Conservation (phyloP, 1,140 invertebrate species). For the Papilio machaon region DNA sequence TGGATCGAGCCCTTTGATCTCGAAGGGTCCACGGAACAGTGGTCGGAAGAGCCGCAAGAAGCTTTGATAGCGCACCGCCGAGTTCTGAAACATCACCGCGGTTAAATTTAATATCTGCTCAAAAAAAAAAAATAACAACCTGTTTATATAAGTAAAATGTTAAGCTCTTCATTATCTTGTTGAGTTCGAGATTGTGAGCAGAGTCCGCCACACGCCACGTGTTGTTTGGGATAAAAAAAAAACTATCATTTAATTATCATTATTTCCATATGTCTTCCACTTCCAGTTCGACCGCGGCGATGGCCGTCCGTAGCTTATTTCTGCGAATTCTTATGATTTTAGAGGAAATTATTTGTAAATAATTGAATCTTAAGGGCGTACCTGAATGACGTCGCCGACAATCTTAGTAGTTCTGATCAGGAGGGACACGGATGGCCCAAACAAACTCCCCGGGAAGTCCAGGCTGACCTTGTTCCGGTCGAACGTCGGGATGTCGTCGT, state of each 20-base stretch:
- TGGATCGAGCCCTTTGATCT: constrained; percentile 85
- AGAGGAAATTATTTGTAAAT: too few relatives aligned
- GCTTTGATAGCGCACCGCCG: constrained; percentile 85
- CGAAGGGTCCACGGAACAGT: constrained; percentile 85
- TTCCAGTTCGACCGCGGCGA: too few relatives aligned
- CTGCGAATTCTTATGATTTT: too few relatives aligned
- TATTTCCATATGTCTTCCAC: too few relatives aligned
- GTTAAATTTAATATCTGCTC: background rate
- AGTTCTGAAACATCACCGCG: constrained; percentile 82
- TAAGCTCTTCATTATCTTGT: too few relatives aligned
- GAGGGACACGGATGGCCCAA: constrained; percentile 87
- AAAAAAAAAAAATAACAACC: background rate
- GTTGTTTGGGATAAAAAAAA: too few relatives aligned
- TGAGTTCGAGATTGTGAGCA: too few relatives aligned
- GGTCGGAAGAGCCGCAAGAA: constrained; percentile 86
- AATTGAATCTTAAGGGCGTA: constrained; percentile 67
- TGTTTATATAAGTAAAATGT: too few relatives aligned
- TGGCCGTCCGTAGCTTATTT: too few relatives aligned
- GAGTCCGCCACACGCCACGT: too few relatives aligned
- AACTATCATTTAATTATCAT: too few relatives aligned
- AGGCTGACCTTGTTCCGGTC: constrained; percentile 84
- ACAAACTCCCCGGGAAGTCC: constrained; percentile 85
- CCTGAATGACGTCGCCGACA: constrained; percentile 86
- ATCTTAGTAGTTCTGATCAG: constrained; percentile 87
- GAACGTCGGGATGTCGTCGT: constrained; percentile 87